phyloP scores from a whole-genome alignment of 2,797 vertebrate species.

The Chanos chanos region DNA sequence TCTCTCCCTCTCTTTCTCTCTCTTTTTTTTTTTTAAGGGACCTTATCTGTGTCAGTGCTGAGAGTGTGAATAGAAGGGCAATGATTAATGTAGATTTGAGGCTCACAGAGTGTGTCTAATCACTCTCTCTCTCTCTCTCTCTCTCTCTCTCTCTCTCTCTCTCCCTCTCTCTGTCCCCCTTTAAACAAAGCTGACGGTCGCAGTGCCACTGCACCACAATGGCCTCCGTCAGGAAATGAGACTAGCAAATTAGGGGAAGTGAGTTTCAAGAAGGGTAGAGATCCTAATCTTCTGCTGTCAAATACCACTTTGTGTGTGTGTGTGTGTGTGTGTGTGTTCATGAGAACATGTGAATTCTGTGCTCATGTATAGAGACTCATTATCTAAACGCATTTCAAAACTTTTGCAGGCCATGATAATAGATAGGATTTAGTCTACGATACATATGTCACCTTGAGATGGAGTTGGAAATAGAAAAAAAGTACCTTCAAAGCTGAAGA shows the following conservation, averaged over 20 bases:
- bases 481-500: no score
- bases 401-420: no score
- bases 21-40: constrained; percentile 42
- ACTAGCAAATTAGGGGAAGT: constrained; percentile 47
- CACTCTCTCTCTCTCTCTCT: constrained; percentile 6
- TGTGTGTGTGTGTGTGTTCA: background rate
- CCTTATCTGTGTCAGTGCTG: constrained; percentile 58
- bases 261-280: constrained; percentile 36
- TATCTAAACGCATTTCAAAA: no score
- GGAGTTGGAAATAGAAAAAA: no score
- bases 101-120: constrained; percentile 56
- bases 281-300: constrained; percentile 19
- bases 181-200: constrained; percentile 50
- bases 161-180: background rate
- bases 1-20: constrained; percentile 35
- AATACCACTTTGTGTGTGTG: background rate
- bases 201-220: constrained; percentile 34
- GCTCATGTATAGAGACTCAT: background rate
- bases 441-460: no score
- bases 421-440: no score
- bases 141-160: background rate
- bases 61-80: constrained; percentile 49
- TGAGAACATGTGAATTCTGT: constrained; percentile 23
- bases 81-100: constrained; percentile 71
- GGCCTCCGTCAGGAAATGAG: constrained; percentile 30